Conservation (phyloP, 2,797 vertebrate species). For the Amniataba percoides region DNA sequence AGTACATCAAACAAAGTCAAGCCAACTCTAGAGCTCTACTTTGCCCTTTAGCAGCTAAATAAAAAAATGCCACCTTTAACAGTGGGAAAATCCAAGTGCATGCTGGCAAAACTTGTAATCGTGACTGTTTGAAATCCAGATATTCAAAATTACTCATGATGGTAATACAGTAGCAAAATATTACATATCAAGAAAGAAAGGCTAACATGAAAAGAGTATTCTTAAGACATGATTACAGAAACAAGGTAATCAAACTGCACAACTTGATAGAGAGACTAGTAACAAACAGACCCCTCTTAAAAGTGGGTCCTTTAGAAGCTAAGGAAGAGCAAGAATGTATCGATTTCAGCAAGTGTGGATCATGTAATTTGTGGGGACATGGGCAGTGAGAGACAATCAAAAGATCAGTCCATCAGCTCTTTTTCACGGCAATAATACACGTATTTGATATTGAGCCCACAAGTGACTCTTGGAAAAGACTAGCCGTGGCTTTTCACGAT, state of each 20-base stretch:
- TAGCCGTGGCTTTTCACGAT: slow-evolving; percentile 39
- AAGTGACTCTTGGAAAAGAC: slow-evolving; percentile 32
- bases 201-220: slow-evolving; percentile 81
- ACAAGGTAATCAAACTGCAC: slow-evolving; percentile 81
- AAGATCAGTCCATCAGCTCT: slow-evolving; percentile 59
- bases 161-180: slow-evolving; percentile 88
- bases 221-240: slow-evolving; percentile 82
- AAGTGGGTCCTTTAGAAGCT: slow-evolving; percentile 72
- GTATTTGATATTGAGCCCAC: slow-evolving; percentile 36
- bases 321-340: slow-evolving; percentile 63
- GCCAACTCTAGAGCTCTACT: slow-evolving; percentile 69
- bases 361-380: slow-evolving; percentile 50
- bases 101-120: slow-evolving; percentile 85
- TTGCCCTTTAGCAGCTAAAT: slow-evolving; percentile 70
- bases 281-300: slow-evolving; percentile 79
- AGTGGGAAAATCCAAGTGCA: slow-evolving; percentile 82
- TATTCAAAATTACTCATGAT: slow-evolving; percentile 85
- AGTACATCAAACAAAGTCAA: slow-evolving; percentile 78
- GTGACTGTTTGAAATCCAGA: slow-evolving; percentile 82
- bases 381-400: slow-evolving; percentile 65
- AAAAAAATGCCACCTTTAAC: slow-evolving; percentile 72
- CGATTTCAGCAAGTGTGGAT: slow-evolving; percentile 59
- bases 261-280: slow-evolving; percentile 78
- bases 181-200: slow-evolving; percentile 85
- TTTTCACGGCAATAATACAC: slow-evolving; percentile 42